Evolutionary conservation across 2,888 invertebrate species (phyloP), one percentile per base, ranked within the genome.

Genomic region (Standfussiana lucernea): DNA sequence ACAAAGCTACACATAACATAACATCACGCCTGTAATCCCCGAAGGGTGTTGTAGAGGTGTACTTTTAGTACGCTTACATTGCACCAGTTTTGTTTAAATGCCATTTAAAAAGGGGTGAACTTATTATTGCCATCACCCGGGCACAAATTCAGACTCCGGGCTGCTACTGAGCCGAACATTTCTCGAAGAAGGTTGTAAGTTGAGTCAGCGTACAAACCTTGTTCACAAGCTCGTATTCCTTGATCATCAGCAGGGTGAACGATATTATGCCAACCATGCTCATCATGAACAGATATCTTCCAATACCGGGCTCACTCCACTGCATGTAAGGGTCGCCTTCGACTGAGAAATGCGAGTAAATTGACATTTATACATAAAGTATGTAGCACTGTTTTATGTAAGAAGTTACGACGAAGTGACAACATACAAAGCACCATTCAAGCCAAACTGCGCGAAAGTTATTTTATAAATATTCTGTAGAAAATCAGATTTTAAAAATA

Each of bases 281-380:
- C 91, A 98, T 97, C 92, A 97, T 98, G n/a, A 98, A 90, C 35
- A 98, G 90, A 93, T 98, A 98, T 37, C 98, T 95, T 1, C 98
- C 98, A 77, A 99, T 98, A 24, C 98, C 99, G 0, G 98, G 98
- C 66, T 97, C 96, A 47, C 96, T 93, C 98, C 98, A 98, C 21
- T 96, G 95, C 83, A 98, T 97, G 89, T 97, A 98, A 10, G 97
- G 97, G 18, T 96, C 91, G 80, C 96, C 96, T 0, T 95, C 94
- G 81, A 96, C 97, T 97, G 90, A 53, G 90, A 89, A 77, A 77
- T 64, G 70, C 6, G 59, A 77, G 24, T 56, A 71, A 65, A 45
- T 50, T 40, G 50, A 42, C 21, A 75, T 77, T 67, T 45, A 64
- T 59, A 75, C 71, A 61, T 18, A 28, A 62, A 53, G 18, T 35